Conservation (phyloP, 2,888 invertebrate genomes). For the Archaeoteleia sp. region DNA sequence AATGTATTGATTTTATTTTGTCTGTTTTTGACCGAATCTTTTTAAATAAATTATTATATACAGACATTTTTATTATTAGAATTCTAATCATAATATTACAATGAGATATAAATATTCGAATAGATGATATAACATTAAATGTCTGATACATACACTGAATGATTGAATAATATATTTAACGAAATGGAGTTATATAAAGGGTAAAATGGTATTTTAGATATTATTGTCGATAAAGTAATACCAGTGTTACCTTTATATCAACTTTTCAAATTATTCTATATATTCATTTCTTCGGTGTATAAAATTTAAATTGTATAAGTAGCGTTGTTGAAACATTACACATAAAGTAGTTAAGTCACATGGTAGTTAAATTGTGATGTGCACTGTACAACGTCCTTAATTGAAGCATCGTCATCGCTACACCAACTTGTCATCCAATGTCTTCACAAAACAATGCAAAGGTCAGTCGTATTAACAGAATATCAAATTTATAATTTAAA, state of each 20-base stretch:
- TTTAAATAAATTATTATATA: too few species aligned
- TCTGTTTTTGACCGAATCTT: too few species aligned
- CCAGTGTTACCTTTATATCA: neutral
- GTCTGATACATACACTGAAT: too few species aligned
- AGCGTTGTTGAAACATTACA: constrained; percentile 28
- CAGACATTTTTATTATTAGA: too few species aligned
- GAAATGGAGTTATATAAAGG: too few species aligned
- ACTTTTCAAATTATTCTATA: neutral
- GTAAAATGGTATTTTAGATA: too few species aligned
- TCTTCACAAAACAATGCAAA: constrained; percentile 57
- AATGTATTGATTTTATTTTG: too few species aligned
- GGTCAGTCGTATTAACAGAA: constrained; percentile 60
- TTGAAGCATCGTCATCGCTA: constrained; percentile 60
- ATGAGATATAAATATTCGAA: too few species aligned
- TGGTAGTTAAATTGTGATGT: constrained; percentile 62
- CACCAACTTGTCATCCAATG: constrained; percentile 56
- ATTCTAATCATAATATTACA: too few species aligned
- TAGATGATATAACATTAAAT: too few species aligned
- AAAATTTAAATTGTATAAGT: constrained; percentile 20
- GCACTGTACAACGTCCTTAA: constrained; percentile 42
- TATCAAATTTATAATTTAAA: constrained; percentile 3
- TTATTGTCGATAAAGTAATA: too few species aligned
- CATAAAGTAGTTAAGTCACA: constrained; percentile 50
- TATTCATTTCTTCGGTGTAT: neutral
- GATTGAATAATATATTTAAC: too few species aligned